Conservation (phyloP, 2,113 vertebrate species). For the Gnathonemus longibarbis region DNA sequence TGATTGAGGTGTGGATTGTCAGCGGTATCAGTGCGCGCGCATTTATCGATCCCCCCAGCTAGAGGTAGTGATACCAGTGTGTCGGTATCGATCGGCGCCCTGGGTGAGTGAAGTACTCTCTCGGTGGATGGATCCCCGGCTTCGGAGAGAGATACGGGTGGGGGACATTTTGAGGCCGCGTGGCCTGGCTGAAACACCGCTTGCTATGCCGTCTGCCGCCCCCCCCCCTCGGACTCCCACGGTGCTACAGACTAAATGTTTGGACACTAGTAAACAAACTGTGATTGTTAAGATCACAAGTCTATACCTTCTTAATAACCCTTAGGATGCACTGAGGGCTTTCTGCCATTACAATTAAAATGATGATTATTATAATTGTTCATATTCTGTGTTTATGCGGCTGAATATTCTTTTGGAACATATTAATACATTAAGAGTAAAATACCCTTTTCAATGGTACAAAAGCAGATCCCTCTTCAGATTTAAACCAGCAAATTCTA, state of each 20-base stretch:
- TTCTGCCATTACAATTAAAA: background rate
- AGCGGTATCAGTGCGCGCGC: constrained; percentile 2
- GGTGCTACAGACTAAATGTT: background rate
- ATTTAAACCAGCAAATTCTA: background rate
- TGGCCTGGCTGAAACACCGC: background rate
- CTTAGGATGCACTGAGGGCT: background rate
- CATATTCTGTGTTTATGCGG: background rate
- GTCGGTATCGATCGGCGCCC: constrained; percentile 17
- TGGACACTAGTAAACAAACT: background rate
- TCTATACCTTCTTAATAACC: background rate
- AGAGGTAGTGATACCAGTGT: background rate
- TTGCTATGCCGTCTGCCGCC: background rate
- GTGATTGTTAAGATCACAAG: background rate
- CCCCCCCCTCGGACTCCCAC: background rate
- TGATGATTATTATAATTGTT: background rate
- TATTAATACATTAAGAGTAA: background rate
- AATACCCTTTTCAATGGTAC: background rate
- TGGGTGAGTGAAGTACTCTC: background rate
- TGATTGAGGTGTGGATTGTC: constrained; percentile 24
- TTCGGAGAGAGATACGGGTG: background rate
- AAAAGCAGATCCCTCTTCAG: background rate
- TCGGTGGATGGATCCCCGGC: background rate
- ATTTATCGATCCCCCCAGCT: background rate
- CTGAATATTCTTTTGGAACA: background rate
- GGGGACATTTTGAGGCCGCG: background rate